These are phyloP conservation scores for Semotilus atromaculatus DNA, from an alignment of 2,797 vertebrate species.

Conservation along the genomic window DNA sequence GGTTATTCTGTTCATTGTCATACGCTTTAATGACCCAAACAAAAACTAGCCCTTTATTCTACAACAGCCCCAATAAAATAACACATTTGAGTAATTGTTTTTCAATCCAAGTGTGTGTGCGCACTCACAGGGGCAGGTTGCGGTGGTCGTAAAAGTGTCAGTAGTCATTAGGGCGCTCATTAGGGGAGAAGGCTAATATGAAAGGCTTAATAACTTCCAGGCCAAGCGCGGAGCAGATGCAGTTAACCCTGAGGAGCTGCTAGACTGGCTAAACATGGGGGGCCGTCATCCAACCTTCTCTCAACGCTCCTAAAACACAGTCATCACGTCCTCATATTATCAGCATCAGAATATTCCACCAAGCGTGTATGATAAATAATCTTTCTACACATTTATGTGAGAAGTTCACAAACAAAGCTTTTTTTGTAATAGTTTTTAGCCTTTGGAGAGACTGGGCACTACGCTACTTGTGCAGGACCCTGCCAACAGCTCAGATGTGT, in stretches of 20 bases:
- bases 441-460: constrained; percentile 18
- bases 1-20: constrained; percentile 30
- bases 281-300: not conserved
- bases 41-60: constrained; percentile 20
- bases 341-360: constrained; percentile 1
- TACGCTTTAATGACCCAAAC: constrained; percentile 34
- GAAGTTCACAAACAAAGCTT: constrained; percentile 5
- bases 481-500: constrained; percentile 21
- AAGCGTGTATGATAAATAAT: constrained; percentile 2
- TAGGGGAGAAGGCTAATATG: constrained; percentile 70
- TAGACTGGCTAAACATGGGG: constrained; percentile 21
- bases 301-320: not conserved
- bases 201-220: constrained; percentile 72
- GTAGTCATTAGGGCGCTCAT: constrained; percentile 73
- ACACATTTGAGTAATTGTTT: constrained; percentile 44
- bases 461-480: constrained; percentile 4
- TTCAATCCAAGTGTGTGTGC: constrained; percentile 17
- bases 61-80: constrained; percentile 42
- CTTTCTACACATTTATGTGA: not conserved
- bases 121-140: constrained; percentile 54
- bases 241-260: constrained; percentile 33
- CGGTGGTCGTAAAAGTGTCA: constrained; percentile 77
- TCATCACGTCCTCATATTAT: not conserved
- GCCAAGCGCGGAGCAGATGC: constrained; percentile 62
- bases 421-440: not conserved